Evolutionary conservation across 1,140 invertebrate species (phyloP).

Genomic region (Euura saliciscinereae): DNA sequence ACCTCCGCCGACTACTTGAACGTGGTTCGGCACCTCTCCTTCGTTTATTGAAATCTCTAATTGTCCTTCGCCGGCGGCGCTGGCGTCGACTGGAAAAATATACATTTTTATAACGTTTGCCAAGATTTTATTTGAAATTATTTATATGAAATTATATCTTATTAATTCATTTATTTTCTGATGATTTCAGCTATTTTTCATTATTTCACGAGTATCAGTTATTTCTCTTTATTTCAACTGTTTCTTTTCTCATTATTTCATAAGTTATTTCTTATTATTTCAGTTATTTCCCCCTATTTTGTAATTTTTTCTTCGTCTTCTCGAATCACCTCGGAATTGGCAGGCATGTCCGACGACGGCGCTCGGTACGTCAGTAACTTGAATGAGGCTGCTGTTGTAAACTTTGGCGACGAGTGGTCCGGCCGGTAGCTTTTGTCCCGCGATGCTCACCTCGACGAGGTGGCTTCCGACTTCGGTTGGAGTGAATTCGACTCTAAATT

Average conservation of each 20-base stretch:
- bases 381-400: conserved; percentile 89
- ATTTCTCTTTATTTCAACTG: no score
- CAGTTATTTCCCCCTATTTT: no score
- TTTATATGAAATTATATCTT: background rate
- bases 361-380: conserved; percentile 90
- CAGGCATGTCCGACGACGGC: conserved; percentile 90
- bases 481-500: conserved; percentile 88
- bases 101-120: conserved; percentile 7
- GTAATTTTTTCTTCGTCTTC: no score
- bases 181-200: no score
- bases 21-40: conserved; percentile 97
- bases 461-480: conserved; percentile 92
- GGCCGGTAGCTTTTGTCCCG: conserved; percentile 83
- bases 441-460: conserved; percentile 84
- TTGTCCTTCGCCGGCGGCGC: conserved; percentile 94
- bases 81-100: conserved; percentile 84
- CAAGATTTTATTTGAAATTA: background rate
- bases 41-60: conserved; percentile 98
- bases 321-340: conserved; percentile 81
- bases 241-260: no score
- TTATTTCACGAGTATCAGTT: no score
- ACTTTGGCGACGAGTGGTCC: conserved; percentile 90
- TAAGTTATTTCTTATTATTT: no score
- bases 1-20: conserved; percentile 92
- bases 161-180: conserved; percentile 20